Evolutionary conservation across 2,888 invertebrate genomes (phyloP).

Genomic region (Torymus texanus): DNA sequence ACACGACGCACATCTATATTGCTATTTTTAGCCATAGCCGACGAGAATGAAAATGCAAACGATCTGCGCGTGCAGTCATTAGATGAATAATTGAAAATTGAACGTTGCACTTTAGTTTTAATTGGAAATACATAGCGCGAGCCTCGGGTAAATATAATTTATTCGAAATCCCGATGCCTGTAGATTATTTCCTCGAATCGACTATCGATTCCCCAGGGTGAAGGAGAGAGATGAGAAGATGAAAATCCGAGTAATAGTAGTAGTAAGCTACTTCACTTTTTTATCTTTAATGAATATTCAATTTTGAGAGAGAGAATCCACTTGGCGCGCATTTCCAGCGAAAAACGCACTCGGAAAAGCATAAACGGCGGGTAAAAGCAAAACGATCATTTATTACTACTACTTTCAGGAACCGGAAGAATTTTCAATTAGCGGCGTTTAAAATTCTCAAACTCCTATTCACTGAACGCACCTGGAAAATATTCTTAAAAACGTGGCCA

Average conservation of each 20-base stretch:
- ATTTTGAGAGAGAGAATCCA: not conserved
- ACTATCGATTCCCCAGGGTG: constrained; percentile 1
- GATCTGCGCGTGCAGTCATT: too few species aligned
- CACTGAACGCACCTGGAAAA: too few species aligned
- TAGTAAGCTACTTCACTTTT: not conserved
- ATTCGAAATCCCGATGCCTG: not conserved
- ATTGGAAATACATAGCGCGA: not conserved
- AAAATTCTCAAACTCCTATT: not conserved
- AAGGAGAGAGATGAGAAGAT: not conserved
- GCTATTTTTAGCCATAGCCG: too few species aligned
- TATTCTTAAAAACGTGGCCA: not conserved
- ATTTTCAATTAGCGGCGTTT: too few species aligned
- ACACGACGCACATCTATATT: too few species aligned
- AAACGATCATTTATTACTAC: too few species aligned
- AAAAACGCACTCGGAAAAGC: too few species aligned
- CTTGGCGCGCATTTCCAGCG: too few species aligned
- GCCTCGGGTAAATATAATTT: not conserved
- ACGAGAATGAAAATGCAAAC: too few species aligned
- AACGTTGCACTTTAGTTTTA: constrained; percentile 7
- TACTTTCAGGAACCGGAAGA: too few species aligned
- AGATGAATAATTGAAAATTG: not conserved
- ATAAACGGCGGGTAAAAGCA: too few species aligned
- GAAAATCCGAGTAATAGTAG: constrained; percentile 3
- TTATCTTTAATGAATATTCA: constrained; percentile 6
- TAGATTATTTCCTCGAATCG: not conserved